These are phyloP conservation scores for Colinus virginianus DNA, from an alignment of 2,113 vertebrate genomes.

Conservation along the genomic window DNA sequence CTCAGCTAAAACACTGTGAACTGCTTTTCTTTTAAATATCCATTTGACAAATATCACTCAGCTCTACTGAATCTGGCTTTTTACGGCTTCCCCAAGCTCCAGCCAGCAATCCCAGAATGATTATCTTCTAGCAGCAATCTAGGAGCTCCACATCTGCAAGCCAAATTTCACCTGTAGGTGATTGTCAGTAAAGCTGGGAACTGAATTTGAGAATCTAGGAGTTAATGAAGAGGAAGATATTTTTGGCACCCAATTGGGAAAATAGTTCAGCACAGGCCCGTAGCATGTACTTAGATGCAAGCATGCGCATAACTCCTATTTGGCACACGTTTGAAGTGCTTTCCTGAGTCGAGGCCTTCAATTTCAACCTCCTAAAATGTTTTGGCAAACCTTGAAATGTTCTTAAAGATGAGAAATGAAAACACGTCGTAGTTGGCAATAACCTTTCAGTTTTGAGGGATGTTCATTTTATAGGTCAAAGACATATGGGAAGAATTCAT, in stretches of 20 bases:
- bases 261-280: not conserved
- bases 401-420: conserved; percentile 46
- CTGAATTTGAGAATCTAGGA: not conserved
- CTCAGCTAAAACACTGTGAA: not conserved
- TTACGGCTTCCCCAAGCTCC: not conserved
- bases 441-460: conserved; percentile 11
- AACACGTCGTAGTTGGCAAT: conserved; percentile 16
- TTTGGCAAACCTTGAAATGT: conserved; percentile 48
- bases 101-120: not conserved
- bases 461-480: conserved; percentile 23
- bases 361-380: conserved; percentile 40
- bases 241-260: not conserved
- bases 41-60: not conserved
- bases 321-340: not conserved
- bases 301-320: not conserved
- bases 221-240: not conserved
- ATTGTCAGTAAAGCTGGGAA: rapidly evolving
- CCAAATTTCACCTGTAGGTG: not conserved
- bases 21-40: not conserved
- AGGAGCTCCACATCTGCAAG: not conserved
- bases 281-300: not conserved
- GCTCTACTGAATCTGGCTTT: not conserved
- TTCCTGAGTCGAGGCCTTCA: not conserved
- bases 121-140: not conserved
- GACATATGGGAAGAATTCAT: conserved; percentile 31